Base-by-base conservation (phyloP, 2,888 invertebrate genomes). In the Amorpha juglandis region DNA sequence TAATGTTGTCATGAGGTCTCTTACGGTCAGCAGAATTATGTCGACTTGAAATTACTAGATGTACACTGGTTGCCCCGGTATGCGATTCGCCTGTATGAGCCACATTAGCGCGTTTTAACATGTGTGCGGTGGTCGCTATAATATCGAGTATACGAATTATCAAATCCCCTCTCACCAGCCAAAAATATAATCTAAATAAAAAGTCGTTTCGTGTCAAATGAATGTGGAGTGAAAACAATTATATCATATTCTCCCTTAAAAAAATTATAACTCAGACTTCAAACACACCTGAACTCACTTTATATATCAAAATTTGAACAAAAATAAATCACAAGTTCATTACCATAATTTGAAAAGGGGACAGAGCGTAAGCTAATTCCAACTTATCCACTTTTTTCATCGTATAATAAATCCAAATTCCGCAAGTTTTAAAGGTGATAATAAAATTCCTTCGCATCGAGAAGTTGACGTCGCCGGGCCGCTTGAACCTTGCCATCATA, bases 401-500 rank as follows among this genome's bases (percentile, higher is more conserved):
- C 73, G 74, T 78, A 71, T 79, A 71, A 79, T 81, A 81, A 83
- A 81, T 83, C 77, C 71, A 69, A 78, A 82, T 81, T 81, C 70
- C 65, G 63, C 69, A 82, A 85, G 75, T 86, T 83, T 78, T 75
- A 74, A 73, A 81, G 82, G 82, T 83, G 80, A 81, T 85, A 80
- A 84, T 82, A 87, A 86, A 86, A 88, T 81, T 81, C 80, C 77
- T 72, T 73, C 71, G 75, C 75, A 76, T 71, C 74, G 74, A 70
- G 72, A 83, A 82, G 79, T 84, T 87, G 84, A 86, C 86, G 85
- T 14, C 42, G 45, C 14, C 53, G 16, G 33, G n/a, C 80, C 76
- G 78, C 76, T 76, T 72, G 76, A 75, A 77, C 80, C 78, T 74
- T 78, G 78, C 80, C 79, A 79, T 83, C 79, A 79, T 88, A 90